A percentile compares a stretch with the other conserved stretches of the same genome.
phyloP scores from a whole-genome alignment of 2,888 invertebrate species.

The Orgyia antiqua region DNA sequence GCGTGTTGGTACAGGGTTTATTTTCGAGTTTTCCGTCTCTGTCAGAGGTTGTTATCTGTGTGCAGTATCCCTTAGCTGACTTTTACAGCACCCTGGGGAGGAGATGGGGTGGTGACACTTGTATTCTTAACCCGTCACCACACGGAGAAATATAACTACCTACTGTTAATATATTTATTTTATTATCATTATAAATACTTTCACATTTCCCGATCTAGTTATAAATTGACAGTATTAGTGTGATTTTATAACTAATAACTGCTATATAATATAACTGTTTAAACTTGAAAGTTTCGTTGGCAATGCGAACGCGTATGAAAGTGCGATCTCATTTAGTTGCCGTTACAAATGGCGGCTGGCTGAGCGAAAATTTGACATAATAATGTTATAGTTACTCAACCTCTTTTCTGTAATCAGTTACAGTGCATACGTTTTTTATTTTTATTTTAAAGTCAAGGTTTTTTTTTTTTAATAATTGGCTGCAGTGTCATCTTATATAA shows the following conservation, averaged over 20 bases:
- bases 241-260: not conserved
- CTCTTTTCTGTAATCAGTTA: constrained; percentile 9
- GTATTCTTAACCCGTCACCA: too few relatives aligned
- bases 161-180: too few relatives aligned
- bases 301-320: not conserved
- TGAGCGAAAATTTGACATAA: constrained; percentile 20
- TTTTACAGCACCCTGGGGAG: too few relatives aligned
- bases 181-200: too few relatives aligned
- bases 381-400: constrained; percentile 19
- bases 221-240: not conserved
- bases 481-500: too few relatives aligned
- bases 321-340: constrained; percentile 1
- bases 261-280: not conserved
- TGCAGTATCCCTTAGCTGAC: too few relatives aligned
- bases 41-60: too few relatives aligned
- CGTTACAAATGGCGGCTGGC: constrained; percentile 11
- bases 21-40: too few relatives aligned
- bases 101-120: too few relatives aligned
- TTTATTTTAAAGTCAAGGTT: not conserved
- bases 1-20: too few relatives aligned
- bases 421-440: not conserved
- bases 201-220: not conserved
- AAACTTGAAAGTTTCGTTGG: not conserved
- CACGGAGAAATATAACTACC: too few relatives aligned
- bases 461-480: not conserved